Base-by-base conservation (phyloP, 1,140 invertebrate species). In the Tetragonula clypearis region DNA sequence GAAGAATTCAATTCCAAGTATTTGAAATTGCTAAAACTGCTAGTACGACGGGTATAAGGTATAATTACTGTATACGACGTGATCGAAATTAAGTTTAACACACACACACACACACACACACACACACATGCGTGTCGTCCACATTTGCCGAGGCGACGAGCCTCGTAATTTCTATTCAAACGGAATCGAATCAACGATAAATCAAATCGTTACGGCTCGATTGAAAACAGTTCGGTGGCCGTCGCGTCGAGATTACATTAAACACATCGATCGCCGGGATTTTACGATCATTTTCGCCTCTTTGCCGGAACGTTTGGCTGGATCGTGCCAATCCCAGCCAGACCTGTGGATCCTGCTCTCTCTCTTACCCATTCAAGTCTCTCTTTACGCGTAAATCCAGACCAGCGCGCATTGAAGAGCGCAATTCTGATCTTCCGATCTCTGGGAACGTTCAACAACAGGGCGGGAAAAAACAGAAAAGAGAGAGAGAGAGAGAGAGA, bases 351-450 rank as follows among this genome's bases (percentile, higher is more conserved):
- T 55, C 49, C n/a, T 30, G 1, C 30, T 30, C 30, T 55, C 8
- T 68, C 62, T 79, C 30, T 79, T n/a, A n/a, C n/a, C 41, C 68
- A 79, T 79, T 79, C 55, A 62, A 66, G 35, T 68, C 21, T 68
- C 77, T 21, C 14, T 8, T n/a, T 55, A 56, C 58, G 26, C 1
- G 12, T 58, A 56, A 79, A 79, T 79, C 26, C 21, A 14, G 15
- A 35, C 41, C 26, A 56, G 49, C 41, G 21, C 26, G 49, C 58
- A 71, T 53, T 17, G 23, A 14, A n/a, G 26, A 30, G 41, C 9
- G 9, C 5, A 55, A 68, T 55, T 53, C 30, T 17, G 49, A 55
- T 41, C 6, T 6, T 26, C 62, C 11, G 9, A 17, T n/a, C 35
- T 53, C 19, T 19, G 14, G 19, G 17, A 73, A 73, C 69, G 4